Conservation (phyloP, 1,140 invertebrate genomes). For the Chionoecetes opilio region DNA sequence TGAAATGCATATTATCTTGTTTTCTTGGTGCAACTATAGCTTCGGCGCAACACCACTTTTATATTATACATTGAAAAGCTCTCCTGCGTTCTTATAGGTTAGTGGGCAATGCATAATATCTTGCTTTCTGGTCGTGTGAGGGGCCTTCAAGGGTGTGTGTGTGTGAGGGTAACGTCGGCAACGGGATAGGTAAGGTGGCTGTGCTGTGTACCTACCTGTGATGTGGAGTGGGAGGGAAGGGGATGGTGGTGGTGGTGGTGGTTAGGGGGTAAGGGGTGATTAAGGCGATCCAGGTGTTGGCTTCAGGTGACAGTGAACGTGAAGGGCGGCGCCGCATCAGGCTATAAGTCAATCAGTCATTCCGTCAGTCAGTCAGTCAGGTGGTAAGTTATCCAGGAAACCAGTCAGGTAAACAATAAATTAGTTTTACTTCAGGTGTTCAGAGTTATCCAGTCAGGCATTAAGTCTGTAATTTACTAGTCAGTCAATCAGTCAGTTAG, state of each 20-base stretch:
- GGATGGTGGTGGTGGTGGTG: not conserved
- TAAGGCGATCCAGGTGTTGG: not conserved
- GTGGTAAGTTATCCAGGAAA: no score
- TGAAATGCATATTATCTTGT: no score
- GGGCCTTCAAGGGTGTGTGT: slow-evolving; percentile 3
- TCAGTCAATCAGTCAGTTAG: no score
- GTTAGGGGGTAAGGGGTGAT: not conserved
- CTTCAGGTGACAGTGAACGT: not conserved
- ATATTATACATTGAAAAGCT: not conserved
- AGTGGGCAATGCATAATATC: not conserved
- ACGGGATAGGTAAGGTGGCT: no score
- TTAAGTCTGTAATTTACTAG: no score
- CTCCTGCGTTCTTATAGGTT: not conserved
- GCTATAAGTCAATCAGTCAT: not conserved
- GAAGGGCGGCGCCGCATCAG: not conserved
- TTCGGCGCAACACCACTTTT: not conserved
- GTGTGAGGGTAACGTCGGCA: slow-evolving; percentile 33
- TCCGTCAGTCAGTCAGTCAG: no score
- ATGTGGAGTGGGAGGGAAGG: not conserved
- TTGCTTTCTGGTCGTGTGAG: not conserved
- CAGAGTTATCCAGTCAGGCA: no score
- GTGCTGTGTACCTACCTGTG: not conserved
- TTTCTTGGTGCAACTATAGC: not conserved
- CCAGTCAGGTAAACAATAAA: no score
- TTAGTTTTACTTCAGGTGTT: no score